phyloP scores from a whole-genome alignment of 2,797 vertebrate species.

The Rhynchotus rufescens region DNA sequence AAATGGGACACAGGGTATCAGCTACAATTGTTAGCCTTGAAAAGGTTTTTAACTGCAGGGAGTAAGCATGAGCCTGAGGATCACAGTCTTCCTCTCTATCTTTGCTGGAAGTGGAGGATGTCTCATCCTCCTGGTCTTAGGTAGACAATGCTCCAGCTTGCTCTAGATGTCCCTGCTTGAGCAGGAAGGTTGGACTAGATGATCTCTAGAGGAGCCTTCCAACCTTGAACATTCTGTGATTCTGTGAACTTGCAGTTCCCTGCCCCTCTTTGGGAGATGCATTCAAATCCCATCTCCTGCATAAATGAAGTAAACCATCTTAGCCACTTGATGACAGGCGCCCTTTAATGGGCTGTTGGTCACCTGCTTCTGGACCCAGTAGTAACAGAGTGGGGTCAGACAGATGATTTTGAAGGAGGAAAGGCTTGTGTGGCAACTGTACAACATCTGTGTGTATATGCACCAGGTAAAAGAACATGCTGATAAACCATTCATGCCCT shows the following conservation, averaged over 20 bases:
- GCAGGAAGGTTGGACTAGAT: too few relatives aligned
- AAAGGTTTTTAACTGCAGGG: background rate
- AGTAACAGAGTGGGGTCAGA: background rate
- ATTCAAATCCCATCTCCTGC: background rate
- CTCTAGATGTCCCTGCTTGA: too few relatives aligned
- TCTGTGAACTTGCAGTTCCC: background rate
- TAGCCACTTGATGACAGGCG: accelerated
- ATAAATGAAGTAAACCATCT: background rate
- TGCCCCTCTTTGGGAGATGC: background rate
- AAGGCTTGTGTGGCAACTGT: background rate
- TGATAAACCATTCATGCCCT: background rate
- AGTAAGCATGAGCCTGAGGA: background rate
- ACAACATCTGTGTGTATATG: background rate
- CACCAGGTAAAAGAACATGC: background rate
- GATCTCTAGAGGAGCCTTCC: too few relatives aligned
- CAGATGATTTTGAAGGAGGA: background rate
- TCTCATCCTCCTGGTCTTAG: background rate
- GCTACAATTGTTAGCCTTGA: background rate
- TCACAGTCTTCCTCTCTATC: background rate
- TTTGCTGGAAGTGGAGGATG: background rate
- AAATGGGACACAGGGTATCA: background rate
- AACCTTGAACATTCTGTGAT: too few relatives aligned
- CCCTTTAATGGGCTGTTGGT: background rate
- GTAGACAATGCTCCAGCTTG: background rate
- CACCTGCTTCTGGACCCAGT: background rate